These are phyloP conservation scores for Hydropotes inermis DNA, from an alignment of 2,113 vertebrate species.

Conservation along the genomic window DNA sequence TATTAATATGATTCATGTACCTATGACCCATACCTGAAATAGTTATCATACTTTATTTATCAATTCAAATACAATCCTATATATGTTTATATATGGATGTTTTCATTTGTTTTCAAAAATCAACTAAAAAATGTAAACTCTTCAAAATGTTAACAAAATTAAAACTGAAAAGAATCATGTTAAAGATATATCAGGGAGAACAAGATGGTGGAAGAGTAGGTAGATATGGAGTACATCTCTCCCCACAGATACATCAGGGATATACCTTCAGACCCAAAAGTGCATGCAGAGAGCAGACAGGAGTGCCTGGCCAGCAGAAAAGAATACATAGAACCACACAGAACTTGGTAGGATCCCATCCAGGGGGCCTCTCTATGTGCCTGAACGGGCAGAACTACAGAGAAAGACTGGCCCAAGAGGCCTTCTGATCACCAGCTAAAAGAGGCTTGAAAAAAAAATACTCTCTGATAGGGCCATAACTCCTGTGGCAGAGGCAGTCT, in stretches of 20 bases:
- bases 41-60: not conserved
- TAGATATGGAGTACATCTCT: not conserved
- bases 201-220: not conserved
- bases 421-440: not conserved
- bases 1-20: not conserved
- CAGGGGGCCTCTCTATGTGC: not conserved
- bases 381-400: not conserved
- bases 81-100: not conserved
- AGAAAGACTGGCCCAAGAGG: not conserved
- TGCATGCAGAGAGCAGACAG: not conserved
- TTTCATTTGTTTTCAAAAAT: not conserved
- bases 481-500: not conserved
- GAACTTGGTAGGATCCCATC: not conserved
- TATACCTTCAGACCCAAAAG: not conserved
- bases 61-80: not conserved
- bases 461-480: not conserved
- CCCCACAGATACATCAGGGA: not conserved
- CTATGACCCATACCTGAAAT: not conserved
- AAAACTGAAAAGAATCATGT: not conserved
- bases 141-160: not conserved
- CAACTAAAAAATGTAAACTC: not conserved
- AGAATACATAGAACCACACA: not conserved
- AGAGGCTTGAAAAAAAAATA: not conserved
- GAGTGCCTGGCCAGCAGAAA: not conserved
- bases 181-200: not conserved